Conservation (phyloP, 2,888 invertebrate species). For the Asteroscopus sphinx region DNA sequence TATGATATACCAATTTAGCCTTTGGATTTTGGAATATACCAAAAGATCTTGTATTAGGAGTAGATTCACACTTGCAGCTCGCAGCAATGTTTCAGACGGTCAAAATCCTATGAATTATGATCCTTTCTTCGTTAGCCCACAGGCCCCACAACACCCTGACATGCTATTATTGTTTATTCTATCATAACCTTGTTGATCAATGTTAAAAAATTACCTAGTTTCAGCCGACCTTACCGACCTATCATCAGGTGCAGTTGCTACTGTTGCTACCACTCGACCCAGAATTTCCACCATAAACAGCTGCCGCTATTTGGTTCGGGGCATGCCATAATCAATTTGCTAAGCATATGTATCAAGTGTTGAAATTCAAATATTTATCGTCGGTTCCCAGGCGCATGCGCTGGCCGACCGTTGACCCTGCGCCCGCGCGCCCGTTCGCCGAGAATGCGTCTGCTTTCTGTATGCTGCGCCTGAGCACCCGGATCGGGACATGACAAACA, state of each 20-base stretch:
- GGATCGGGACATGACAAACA: constrained; percentile 69
- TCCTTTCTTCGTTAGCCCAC: constrained; percentile 1
- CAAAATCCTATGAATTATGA: constrained; percentile 11
- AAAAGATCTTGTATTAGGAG: neutral
- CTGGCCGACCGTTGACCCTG: constrained; percentile 87
- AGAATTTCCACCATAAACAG: constrained; percentile 73
- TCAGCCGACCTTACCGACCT: constrained; percentile 6
- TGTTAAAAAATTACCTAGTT: constrained; percentile 12
- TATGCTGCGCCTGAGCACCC: constrained; percentile 71
- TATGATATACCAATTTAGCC: constrained; percentile 2
- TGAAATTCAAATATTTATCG: constrained; percentile 89
- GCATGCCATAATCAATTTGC: constrained; percentile 85
- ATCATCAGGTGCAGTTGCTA: constrained; percentile 22
- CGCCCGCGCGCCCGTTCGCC: constrained; percentile 68
- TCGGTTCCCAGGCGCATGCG: constrained; percentile 84
- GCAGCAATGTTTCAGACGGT: neutral
- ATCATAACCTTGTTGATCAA: constrained; percentile 1
- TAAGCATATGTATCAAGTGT: constrained; percentile 88
- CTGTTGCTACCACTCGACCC: constrained; percentile 53
- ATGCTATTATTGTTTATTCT: neutral
- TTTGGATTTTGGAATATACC: constrained; percentile 10
- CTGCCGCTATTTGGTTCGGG: constrained; percentile 66
- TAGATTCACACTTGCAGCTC: constrained; percentile 7
- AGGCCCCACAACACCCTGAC: neutral
- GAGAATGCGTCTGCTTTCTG: constrained; percentile 80